phyloP scores from a whole-genome alignment of 2,888 invertebrate genomes.

The Rhagophthalmus giganteus region DNA sequence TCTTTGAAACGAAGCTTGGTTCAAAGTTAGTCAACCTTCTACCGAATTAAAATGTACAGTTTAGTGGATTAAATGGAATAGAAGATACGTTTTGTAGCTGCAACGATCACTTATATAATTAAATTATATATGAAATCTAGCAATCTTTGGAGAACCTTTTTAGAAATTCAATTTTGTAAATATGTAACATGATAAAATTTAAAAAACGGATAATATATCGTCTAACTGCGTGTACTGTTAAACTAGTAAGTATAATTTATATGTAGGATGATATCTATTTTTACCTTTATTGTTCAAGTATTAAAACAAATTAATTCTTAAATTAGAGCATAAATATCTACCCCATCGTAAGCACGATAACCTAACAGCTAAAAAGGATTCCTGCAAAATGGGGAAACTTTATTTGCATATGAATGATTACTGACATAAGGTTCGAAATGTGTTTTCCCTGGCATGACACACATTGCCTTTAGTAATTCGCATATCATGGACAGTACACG shows the following conservation, averaged over 20 bases:
- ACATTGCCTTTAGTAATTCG: conserved; percentile 25
- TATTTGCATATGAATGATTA: conserved; percentile 32
- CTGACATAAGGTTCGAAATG: conserved; percentile 16
- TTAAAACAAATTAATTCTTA: conserved; percentile 32
- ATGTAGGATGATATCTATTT: conserved; percentile 8
- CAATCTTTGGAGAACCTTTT: too few species aligned
- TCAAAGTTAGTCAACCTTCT: too few species aligned
- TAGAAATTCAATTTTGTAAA: too few species aligned
- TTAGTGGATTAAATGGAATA: too few species aligned
- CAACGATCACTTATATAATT: too few species aligned
- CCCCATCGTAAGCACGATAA: conserved; percentile 8
- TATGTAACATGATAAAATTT: too few species aligned
- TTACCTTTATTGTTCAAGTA: conserved; percentile 27
- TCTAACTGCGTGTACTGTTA: conserved; percentile 6
- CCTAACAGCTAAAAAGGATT: conserved; percentile 13
- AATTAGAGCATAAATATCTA: conserved; percentile 27
- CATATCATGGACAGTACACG: conserved; percentile 17
- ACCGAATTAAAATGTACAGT: too few species aligned
- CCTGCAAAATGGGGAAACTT: conserved; percentile 15
- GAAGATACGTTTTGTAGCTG: too few species aligned
- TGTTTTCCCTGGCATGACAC: conserved; percentile 21
- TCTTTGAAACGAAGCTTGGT: too few species aligned
- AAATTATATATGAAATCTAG: too few species aligned
- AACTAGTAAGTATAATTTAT: conserved; percentile 13
- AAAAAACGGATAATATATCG: too few species aligned